Evolutionary conservation across 2,888 invertebrate genomes (phyloP).

Genomic region (Magallana nippona): DNA sequence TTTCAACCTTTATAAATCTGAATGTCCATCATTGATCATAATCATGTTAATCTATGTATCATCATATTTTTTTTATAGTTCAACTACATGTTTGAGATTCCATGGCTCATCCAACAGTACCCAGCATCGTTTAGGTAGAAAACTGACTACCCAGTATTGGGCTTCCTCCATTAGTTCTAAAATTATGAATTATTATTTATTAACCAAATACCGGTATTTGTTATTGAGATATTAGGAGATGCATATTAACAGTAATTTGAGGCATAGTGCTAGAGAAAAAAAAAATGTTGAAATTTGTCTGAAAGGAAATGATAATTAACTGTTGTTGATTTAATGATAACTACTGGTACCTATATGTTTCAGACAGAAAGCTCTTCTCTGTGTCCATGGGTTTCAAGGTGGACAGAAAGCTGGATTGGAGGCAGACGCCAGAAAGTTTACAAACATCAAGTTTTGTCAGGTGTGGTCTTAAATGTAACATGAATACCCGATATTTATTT

Average conservation of each 20-base stretch:
- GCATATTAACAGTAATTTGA: too few relatives aligned
- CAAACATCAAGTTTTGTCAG: slow-evolving; percentile 78
- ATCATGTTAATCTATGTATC: background rate
- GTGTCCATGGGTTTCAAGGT: slow-evolving; percentile 88
- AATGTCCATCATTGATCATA: background rate
- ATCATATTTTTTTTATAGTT: slow-evolving; percentile 83
- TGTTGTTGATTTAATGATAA: background rate
- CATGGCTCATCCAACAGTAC: slow-evolving; percentile 93
- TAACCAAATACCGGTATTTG: background rate
- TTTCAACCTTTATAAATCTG: background rate
- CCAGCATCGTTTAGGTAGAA: slow-evolving; percentile 86
- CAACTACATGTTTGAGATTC: slow-evolving; percentile 95
- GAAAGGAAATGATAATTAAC: too few relatives aligned
- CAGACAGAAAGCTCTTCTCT: slow-evolving; percentile 82
- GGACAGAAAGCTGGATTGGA: slow-evolving; percentile 83
- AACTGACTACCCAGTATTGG: background rate
- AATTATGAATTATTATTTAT: background rate
- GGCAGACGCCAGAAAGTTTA: slow-evolving; percentile 72
- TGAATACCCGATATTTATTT: too few relatives aligned
- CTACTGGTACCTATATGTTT: background rate
- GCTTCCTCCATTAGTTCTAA: too few relatives aligned
- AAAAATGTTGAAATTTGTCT: too few relatives aligned
- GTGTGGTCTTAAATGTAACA: slow-evolving; percentile 56
- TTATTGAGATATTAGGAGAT: background rate
- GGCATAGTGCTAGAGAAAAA: too few relatives aligned